Evolutionary conservation across 2,888 invertebrate species (phyloP).

Genomic region (Neria commutata): DNA sequence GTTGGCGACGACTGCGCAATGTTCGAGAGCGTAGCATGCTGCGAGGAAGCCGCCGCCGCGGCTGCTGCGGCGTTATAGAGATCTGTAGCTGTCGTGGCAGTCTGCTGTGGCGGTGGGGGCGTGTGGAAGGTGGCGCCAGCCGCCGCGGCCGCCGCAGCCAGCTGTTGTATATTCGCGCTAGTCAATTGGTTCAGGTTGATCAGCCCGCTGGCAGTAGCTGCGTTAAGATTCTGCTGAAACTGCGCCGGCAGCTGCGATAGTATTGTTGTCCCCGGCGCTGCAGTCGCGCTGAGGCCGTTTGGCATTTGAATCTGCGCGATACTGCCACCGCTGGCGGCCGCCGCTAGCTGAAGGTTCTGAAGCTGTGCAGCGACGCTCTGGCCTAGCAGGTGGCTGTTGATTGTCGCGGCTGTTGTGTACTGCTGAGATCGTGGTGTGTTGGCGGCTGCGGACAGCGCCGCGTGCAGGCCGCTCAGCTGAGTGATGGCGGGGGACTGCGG

Average conservation of each 20-base stretch:
- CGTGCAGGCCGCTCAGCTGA: constrained; percentile 58
- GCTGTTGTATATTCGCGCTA: constrained; percentile 56
- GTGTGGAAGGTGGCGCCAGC: constrained; percentile 54
- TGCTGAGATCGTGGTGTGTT: constrained; percentile 60
- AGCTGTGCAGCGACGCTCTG: constrained; percentile 60
- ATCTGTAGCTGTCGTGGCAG: constrained; percentile 29
- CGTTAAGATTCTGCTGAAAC: constrained; percentile 57
- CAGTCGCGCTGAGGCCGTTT: constrained; percentile 57
- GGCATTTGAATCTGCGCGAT: constrained; percentile 62
- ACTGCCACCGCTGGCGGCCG: constrained; percentile 54
- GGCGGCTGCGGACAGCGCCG: constrained; percentile 48
- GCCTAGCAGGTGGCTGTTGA: constrained; percentile 60
- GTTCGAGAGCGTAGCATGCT: constrained; percentile 11
- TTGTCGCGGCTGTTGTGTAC: constrained; percentile 55
- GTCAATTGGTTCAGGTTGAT: constrained; percentile 60
- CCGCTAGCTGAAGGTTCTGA: constrained; percentile 60
- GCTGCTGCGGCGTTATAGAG: constrained; percentile 34
- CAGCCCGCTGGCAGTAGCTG: constrained; percentile 51
- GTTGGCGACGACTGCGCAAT: constrained; percentile 51
- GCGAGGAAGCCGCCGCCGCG: constrained; percentile 19
- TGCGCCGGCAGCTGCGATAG: constrained; percentile 61
- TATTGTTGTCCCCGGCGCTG: constrained; percentile 30
- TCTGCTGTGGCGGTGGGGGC: constrained; percentile 48
- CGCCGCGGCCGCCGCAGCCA: constrained; percentile 50
- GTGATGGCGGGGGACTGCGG: constrained; percentile 48